Evolutionary conservation across 2,888 invertebrate genomes (phyloP).

Genomic region (Parthenolecanium corni): DNA sequence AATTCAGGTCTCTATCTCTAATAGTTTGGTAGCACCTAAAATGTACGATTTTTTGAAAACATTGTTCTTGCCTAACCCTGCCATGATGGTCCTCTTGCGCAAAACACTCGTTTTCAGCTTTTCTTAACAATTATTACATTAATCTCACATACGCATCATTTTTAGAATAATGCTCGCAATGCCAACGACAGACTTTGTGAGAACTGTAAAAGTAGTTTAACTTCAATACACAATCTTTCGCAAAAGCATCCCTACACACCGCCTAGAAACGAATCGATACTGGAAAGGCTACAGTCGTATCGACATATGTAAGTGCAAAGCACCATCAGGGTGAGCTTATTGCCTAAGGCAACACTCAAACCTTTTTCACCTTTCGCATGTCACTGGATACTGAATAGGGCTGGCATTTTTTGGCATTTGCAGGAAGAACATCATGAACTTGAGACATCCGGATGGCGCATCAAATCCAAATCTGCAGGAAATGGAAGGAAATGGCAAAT

Average conservation of each 20-base stretch:
- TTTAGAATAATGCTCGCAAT: slow-evolving; percentile 26
- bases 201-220: slow-evolving; percentile 33
- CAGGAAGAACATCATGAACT: slow-evolving; percentile 38
- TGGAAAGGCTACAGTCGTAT: slow-evolving; percentile 30
- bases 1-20: too few relatives aligned
- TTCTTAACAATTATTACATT: too few relatives aligned
- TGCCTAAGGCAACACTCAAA: background rate
- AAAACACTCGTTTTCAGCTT: background rate
- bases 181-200: slow-evolving; percentile 33
- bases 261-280: slow-evolving; percentile 27
- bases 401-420: background rate
- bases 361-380: background rate
- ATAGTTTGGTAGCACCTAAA: too few relatives aligned
- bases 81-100: too few relatives aligned
- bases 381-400: background rate
- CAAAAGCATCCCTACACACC: slow-evolving; percentile 1
- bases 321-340: background rate
- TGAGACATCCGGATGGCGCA: slow-evolving; percentile 82
- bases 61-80: too few relatives aligned
- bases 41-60: too few relatives aligned
- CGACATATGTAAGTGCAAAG: slow-evolving; percentile 28
- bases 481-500: slow-evolving; percentile 35
- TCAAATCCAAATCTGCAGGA: slow-evolving; percentile 80
- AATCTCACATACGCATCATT: too few relatives aligned
- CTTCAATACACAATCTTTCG: slow-evolving; percentile 25